phyloP scores from a whole-genome alignment of 2,113 vertebrate genomes.

The Ceyx margarethae region DNA sequence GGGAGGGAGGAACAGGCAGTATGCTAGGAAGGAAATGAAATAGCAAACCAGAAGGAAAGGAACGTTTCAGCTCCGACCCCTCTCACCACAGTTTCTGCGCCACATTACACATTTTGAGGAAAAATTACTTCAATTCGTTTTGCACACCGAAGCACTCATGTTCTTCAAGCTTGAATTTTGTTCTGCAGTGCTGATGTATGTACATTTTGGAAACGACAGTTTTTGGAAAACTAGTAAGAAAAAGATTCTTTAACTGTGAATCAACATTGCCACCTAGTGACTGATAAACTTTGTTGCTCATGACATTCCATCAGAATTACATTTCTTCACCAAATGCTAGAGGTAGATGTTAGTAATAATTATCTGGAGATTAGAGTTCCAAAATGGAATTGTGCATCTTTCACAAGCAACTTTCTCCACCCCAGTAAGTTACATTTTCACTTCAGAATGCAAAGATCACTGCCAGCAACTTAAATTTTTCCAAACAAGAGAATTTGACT shows the following conservation, averaged over 20 bases:
- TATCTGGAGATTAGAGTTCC: background rate
- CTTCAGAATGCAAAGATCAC: background rate
- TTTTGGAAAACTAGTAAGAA: background rate
- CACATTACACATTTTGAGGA: background rate
- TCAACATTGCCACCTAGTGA: conserved; percentile 72
- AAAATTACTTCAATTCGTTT: background rate
- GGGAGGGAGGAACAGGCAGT: background rate
- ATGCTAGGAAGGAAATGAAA: conserved; percentile 41
- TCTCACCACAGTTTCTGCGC: background rate
- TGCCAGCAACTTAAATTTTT: background rate
- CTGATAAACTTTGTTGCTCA: background rate
- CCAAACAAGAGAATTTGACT: background rate
- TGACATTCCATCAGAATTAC: rapidly evolving
- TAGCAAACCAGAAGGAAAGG: conserved; percentile 29
- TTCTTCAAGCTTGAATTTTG: background rate
- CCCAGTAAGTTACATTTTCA: background rate
- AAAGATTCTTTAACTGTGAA: background rate
- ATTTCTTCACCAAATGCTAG: background rate
- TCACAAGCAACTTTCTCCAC: background rate
- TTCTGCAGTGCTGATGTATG: conserved; percentile 22
- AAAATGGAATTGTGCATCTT: background rate
- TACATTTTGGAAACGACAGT: background rate
- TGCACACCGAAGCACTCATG: background rate
- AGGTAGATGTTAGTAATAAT: background rate
- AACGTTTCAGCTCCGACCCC: background rate